Evolutionary conservation across 2,113 vertebrate genomes (phyloP).

Genomic region (Neoarius graeffei): DNA sequence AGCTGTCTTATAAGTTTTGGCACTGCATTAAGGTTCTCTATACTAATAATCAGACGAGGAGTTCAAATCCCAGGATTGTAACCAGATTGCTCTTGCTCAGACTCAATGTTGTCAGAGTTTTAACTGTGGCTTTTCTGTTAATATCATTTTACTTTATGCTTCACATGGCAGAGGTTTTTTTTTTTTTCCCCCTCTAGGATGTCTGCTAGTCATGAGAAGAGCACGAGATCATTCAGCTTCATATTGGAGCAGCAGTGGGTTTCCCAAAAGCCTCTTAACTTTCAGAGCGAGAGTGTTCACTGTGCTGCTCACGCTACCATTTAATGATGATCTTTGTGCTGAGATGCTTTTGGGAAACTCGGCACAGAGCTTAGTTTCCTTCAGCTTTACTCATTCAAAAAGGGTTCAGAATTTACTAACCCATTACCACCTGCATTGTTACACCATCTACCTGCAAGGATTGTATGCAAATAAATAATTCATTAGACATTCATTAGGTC

Average conservation of each 20-base stretch:
- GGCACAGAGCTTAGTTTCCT: background rate
- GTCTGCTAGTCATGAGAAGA: background rate
- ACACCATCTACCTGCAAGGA: background rate
- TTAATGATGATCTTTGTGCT: no score
- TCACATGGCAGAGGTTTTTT: background rate
- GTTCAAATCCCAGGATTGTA: background rate
- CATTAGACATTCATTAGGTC: background rate
- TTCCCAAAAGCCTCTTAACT: background rate
- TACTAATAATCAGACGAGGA: background rate
- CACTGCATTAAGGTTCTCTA: background rate
- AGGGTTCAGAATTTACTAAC: background rate
- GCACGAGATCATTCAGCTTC: background rate
- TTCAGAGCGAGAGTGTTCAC: no score
- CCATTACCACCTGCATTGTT: background rate
- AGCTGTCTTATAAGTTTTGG: background rate
- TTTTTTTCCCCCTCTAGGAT: background rate
- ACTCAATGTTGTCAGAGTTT: background rate
- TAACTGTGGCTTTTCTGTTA: background rate
- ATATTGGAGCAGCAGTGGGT: no score
- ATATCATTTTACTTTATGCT: background rate
- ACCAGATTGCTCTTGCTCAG: background rate
- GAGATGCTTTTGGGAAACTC: no score
- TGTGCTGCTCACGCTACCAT: no score
- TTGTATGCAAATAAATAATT: conserved; percentile 10
- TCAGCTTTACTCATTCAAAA: background rate